Evolutionary conservation across 2,797 vertebrate species (phyloP).

Genomic region (Poliocrania exsul): DNA sequence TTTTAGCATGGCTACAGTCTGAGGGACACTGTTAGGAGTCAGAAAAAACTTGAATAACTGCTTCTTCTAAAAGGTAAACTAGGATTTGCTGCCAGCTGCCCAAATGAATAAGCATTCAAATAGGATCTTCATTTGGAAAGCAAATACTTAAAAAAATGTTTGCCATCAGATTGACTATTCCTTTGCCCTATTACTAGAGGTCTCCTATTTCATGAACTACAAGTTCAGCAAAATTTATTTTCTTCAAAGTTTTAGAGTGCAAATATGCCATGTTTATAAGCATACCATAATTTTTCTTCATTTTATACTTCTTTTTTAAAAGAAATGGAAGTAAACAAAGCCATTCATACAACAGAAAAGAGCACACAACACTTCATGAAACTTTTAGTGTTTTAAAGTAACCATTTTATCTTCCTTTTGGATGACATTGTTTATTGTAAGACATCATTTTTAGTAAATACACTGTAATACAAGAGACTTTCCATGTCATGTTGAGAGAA

Average conservation of each 20-base stretch:
- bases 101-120: not conserved
- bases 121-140: not conserved
- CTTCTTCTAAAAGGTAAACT: not conserved
- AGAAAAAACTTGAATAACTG: not conserved
- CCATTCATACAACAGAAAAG: not conserved
- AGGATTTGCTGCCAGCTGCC: not conserved
- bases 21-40: not conserved
- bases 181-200: not conserved
- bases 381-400: conserved; percentile 41
- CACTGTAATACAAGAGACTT: conserved; percentile 92
- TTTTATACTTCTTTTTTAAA: not conserved
- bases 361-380: not conserved
- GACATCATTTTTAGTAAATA: conserved; percentile 96
- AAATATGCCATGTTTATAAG: not conserved
- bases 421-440: conserved; percentile 82
- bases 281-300: not conserved
- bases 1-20: not conserved
- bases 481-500: conserved; percentile 91
- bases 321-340: not conserved
- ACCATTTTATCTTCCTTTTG: conserved; percentile 67
- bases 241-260: not conserved
- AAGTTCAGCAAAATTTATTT: not conserved
- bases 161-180: not conserved
- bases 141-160: not conserved
- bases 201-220: not conserved